Base-by-base conservation (phyloP, 2,113 vertebrate genomes). In the Sturnira hondurensis region DNA sequence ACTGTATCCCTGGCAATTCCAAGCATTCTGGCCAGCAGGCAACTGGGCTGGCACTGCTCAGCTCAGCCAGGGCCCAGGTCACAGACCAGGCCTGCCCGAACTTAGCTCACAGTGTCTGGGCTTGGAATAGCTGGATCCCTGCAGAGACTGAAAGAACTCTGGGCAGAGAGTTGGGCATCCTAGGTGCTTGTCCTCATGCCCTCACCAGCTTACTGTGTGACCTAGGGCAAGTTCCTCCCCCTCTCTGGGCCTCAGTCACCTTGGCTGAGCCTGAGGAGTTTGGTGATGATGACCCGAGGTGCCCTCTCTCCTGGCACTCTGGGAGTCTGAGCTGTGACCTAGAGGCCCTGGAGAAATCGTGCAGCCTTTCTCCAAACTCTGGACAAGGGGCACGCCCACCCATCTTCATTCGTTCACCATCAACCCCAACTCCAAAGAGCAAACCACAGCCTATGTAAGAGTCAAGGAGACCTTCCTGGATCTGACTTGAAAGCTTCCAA, bases 11-110 rank as follows among this genome's bases (percentile, higher is more conserved):
- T 92, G 90, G 78, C 67, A 85, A 83, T 96, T 97, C 95, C 96
- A 95, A 92, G 54, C 96, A 94, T 97, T 97, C 96, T 65, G 80
- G 70, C 87, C 93, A 96, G 95, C 92, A 95, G 96, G 96, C 89
- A 86, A 94, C 96, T 68, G n/a, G 95, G 74, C 11, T 50, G 68
- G 36, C 41, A 47, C 56, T 28, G 50, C 36, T 86, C 16, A n/a
- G 65, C 50, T 71, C 63, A 61, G 50, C 77, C 74, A 43, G 76
- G 68, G 68, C 54, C 43, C 54, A 43, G 65, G 83, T 50, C 71
- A 38, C 31, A 67, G 83, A 50, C 33, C 41, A 92, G 7, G 36
- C 28, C 76, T 71, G 81, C 47, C 43, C 10, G 54, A 83, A 80
- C 20, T 50, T 58, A 47, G 80, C 36, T 52, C 14, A 11, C 0